Evolutionary conservation across 2,888 invertebrate species (phyloP), one percentile per base, ranked within the genome.

Genomic region (Lepidocyrtoides sp.): DNA sequence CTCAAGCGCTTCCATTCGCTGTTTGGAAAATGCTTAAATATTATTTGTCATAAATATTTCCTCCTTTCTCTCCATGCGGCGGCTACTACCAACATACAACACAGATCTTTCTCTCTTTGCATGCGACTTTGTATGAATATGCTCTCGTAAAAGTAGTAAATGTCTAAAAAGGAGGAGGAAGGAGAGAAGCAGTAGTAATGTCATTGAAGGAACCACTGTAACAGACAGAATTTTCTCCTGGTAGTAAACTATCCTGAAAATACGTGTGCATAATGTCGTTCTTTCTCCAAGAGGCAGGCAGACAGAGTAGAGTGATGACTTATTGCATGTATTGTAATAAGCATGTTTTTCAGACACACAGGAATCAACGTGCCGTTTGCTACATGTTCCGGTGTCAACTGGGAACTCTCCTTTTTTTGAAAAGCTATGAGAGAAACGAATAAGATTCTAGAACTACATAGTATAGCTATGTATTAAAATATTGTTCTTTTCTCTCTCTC

Each of bases 31-130:
- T 83, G 63, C 23, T 75, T 83, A 89, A 83, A 83, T 89, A 89
- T 89, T 69, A 60, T 82, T 89, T 83, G 82, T 89, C 89, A 75
- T 83, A 83, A 89, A 75, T 89, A 75, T 89, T 63, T 83, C 79
- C 88, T 79, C 79, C 14, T 44, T 41, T 44, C 29, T 44, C 72
- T 44, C 17, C 8, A 17, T 36, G 12, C 36, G 69, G 36, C 8
- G n/a, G 36, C 69, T 36, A 20, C 32, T 0, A 69, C 36, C 7
- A 36, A 36, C 36, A 36, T 36, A 36, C 36, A 36, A 36, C 2
- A 36, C 7, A n/a, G 3, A 14, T 20, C 29, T 51, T 17, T 48
- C 75, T n/a, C 36, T 36, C 69, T 36, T 17, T 36, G 36, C 69
- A 36, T 17, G 63, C 17, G 69, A 36, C 36, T 36, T 32, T 36